Conservation (phyloP, 2,113 vertebrate genomes). For the Sorex araneus region DNA sequence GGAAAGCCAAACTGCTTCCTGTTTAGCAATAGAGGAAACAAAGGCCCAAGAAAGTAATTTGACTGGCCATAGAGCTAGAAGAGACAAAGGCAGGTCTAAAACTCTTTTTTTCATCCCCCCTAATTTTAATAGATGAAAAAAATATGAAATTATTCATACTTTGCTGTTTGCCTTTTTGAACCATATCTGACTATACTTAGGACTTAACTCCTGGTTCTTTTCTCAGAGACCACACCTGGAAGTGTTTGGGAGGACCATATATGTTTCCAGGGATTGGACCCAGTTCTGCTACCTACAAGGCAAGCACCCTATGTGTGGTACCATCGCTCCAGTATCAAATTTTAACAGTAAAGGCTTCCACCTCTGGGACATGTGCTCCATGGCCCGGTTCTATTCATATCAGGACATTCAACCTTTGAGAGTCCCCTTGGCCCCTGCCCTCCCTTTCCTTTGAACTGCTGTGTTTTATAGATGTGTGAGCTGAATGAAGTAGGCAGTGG, state of each 20-base stretch:
- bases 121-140: background rate
- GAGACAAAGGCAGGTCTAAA: background rate
- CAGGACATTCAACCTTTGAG: background rate
- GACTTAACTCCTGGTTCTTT: too few species aligned
- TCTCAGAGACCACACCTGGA: too few species aligned
- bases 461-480: background rate
- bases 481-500: background rate
- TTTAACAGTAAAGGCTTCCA: too few species aligned
- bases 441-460: background rate
- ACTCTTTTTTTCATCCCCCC: background rate
- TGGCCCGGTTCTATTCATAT: background rate
- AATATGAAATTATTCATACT: accelerated
- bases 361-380: too few species aligned
- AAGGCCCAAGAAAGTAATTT: background rate
- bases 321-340: too few species aligned
- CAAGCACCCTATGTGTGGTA: too few species aligned
- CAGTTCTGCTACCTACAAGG: too few species aligned
- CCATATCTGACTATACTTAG: too few species aligned
- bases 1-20: background rate
- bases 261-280: too few species aligned
- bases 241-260: too few species aligned
- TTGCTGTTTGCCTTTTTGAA: too few species aligned
- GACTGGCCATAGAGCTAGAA: background rate
- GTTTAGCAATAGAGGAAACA: background rate
- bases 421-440: background rate